phyloP scores from a whole-genome alignment of 2,888 invertebrate species.

The Acleris holmiana region DNA sequence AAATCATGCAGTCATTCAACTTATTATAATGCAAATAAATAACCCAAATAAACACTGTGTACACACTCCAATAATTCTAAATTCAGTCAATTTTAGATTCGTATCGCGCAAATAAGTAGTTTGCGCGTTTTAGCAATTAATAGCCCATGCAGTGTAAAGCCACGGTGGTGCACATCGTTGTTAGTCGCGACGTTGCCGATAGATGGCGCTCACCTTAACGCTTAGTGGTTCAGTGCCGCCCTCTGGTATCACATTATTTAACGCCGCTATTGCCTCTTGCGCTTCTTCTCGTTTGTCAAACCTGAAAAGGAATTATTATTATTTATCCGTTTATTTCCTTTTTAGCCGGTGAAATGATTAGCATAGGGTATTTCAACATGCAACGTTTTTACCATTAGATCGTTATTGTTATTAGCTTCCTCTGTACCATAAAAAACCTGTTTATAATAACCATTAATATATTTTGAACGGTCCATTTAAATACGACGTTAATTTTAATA shows the following conservation, averaged over 20 bases:
- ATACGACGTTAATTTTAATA: too few relatives aligned
- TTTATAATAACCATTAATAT: too few relatives aligned
- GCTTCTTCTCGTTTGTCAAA: conserved; percentile 95
- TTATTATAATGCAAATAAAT: neutral
- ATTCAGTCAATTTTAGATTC: conserved; percentile 7
- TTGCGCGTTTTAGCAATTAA: conserved; percentile 13
- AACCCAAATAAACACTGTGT: conserved; percentile 11
- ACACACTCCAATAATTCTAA: conserved; percentile 14
- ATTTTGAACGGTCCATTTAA: too few relatives aligned
- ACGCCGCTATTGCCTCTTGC: conserved; percentile 92
- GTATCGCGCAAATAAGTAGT: conserved; percentile 7
- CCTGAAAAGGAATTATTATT: conserved; percentile 66
- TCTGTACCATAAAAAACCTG: too few relatives aligned
- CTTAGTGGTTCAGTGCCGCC: conserved; percentile 93
- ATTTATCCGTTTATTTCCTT: neutral
- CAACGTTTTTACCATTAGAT: too few relatives aligned
- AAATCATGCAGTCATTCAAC: neutral
- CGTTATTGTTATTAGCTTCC: too few relatives aligned
- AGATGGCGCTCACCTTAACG: conserved; percentile 84
- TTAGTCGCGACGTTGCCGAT: neutral
- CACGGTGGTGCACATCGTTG: conserved; percentile 15
- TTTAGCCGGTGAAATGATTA: neutral
- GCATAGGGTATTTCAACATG: too few relatives aligned
- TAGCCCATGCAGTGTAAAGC: conserved; percentile 32
- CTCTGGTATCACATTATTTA: conserved; percentile 93